Evolutionary conservation across 2,797 vertebrate species (phyloP).

Genomic region (Rhynchonycteris naso): DNA sequence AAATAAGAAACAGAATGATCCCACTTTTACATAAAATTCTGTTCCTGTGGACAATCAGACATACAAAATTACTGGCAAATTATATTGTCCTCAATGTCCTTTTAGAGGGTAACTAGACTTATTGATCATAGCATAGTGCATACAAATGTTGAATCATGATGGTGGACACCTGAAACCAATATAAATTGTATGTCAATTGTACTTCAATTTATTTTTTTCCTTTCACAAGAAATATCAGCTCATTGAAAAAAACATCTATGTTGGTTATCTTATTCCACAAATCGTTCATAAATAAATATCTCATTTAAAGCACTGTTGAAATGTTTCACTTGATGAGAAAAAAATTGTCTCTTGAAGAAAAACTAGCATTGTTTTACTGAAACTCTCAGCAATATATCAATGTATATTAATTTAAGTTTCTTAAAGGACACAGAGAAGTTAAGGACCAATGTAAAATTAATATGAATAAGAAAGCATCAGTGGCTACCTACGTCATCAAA

Average conservation of each 20-base stretch:
- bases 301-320: slow-evolving; percentile 3
- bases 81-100: slow-evolving; percentile 20
- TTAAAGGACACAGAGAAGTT: slow-evolving; percentile 56
- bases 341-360: slow-evolving; percentile 62
- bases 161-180: neutral
- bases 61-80: slow-evolving; percentile 50
- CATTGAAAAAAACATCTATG: slow-evolving; percentile 37
- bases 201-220: neutral
- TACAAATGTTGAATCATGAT: neutral
- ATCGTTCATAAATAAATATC: slow-evolving; percentile 19
- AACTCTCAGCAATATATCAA: slow-evolving; percentile 26
- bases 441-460: slow-evolving; percentile 14
- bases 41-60: neutral
- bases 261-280: neutral
- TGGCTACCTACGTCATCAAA: neutral
- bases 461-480: neutral
- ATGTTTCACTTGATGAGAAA: slow-evolving; percentile 60
- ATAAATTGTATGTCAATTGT: neutral
- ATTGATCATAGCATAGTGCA: neutral
- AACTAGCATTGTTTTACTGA: slow-evolving; percentile 32
- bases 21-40: neutral
- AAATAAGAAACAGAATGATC: slow-evolving; percentile 41
- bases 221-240: slow-evolving; percentile 50
- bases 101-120: neutral
- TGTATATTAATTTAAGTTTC: slow-evolving; percentile 43